phyloP scores from a whole-genome alignment of 2,113 vertebrate species.

The Lathamus discolor region DNA sequence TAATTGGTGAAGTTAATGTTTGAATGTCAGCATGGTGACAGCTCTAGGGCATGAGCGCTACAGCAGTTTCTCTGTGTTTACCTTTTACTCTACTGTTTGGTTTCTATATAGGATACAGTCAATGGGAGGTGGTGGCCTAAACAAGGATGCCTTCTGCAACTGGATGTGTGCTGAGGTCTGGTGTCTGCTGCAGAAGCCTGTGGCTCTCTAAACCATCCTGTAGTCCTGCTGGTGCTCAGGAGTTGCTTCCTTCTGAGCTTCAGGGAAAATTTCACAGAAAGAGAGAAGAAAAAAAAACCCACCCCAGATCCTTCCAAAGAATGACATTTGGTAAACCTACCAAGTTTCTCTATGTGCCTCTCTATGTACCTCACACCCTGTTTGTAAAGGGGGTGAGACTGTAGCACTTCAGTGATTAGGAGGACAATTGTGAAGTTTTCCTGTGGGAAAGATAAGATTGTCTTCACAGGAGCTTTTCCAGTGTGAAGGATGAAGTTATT shows the following conservation, averaged over 20 bases:
- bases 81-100: neutral
- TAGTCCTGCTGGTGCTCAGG: neutral
- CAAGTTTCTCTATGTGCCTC: neutral
- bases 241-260: neutral
- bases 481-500: neutral
- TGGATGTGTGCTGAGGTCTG: neutral
- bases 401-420: neutral
- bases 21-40: neutral
- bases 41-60: neutral
- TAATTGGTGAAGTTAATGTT: neutral
- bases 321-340: neutral
- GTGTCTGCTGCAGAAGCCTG: neutral
- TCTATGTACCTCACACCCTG: neutral
- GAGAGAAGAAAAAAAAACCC: fast-evolving
- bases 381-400: neutral
- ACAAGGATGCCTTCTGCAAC: fast-evolving
- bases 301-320: neutral
- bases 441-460: neutral
- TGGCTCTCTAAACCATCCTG: neutral
- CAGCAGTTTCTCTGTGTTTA: neutral
- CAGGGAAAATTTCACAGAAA: neutral
- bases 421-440: neutral
- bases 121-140: neutral
- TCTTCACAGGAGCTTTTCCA: neutral
- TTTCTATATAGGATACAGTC: neutral